Base-by-base conservation (phyloP, 2,113 vertebrate species). In the Stigmatopora argus region DNA sequence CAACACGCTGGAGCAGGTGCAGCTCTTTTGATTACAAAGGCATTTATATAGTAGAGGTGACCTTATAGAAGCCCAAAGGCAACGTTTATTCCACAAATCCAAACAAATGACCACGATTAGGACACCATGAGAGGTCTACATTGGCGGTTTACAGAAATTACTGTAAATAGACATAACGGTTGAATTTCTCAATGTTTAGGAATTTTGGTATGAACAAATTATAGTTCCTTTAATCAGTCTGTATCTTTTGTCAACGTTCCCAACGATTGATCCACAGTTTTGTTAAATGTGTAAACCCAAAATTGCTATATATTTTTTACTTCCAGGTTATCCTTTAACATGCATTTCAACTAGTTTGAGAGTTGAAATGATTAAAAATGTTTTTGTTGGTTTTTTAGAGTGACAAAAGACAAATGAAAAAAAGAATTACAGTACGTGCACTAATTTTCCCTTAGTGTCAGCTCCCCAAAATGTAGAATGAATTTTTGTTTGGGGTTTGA, bases 21-120 rank as follows among this genome's bases (percentile, higher is more conserved):
- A 82, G 57, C 62, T 41, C 53, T 81, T 56, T 69, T 78, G 66
- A 55, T 79, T 73, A 80, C 69, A 71, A 73, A 84, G 67, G 73
- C 68, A 73, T 60, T 45, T 60, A 60, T 19, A 14, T 44, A 19
- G 38, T 45, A 44, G 41, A 60, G 35, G 35, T 60, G 38, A 60
- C 58, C 38, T 12, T 19, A 34, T 17, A 57, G 26, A 26, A 18
- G 14, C 55, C 31, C 55, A 35, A 57, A 35, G 51, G 51, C 51
- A 51, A 51, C 15, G 0, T 5, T 8, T 35, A 34, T 18, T 34
- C 31, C 31, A 5, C 3, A 55, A 10, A 52, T 52, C 7, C 51
- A 19, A 52, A 52, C 51, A 52, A 49, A 10, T 52, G 8, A 52
- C 17, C 49, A 19, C 7, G 6, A 9, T 51, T 51, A 51, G 7